Evolutionary conservation across 2,113 vertebrate species (phyloP).

Genomic region (Lophius piscatorius): DNA sequence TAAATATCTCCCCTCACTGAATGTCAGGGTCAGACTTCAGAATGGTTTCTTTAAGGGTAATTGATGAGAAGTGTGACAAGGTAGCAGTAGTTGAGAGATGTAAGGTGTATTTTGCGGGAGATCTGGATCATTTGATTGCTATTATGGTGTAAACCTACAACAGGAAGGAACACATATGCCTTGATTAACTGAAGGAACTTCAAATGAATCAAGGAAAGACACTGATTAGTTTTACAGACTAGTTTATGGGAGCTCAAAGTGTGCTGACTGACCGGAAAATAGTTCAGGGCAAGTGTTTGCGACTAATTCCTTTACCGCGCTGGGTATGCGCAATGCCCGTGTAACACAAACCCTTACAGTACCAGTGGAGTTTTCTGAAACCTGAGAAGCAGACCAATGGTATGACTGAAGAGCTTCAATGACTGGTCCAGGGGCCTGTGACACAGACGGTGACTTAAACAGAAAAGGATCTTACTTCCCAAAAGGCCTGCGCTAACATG

Average conservation of each 20-base stretch:
- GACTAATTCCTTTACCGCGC: neutral
- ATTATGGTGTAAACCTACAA: no score
- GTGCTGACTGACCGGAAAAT: no score
- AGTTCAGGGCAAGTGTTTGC: neutral
- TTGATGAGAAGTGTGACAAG: conserved; percentile 83
- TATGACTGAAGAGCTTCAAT: neutral
- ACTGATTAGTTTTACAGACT: no score
- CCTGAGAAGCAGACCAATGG: neutral
- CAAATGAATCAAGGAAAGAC: no score
- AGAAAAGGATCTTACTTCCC: neutral
- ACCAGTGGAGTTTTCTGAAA: neutral
- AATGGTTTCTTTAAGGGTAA: conserved; percentile 85
- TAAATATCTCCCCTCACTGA: conserved; percentile 73
- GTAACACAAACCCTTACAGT: neutral
- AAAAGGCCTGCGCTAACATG: neutral
- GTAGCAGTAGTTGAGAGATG: no score
- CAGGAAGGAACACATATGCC: no score
- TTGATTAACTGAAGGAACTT: no score
- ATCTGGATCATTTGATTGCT: no score
- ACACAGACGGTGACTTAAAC: neutral
- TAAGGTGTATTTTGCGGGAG: no score
- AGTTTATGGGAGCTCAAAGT: no score
- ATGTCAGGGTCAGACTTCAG: conserved; percentile 72
- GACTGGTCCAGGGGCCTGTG: neutral
- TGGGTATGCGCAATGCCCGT: neutral